Percentiles rank a stretch among this genome's conserved stretches.
Evolutionary conservation across 2,888 invertebrate genomes (phyloP).

Genomic region (Eupeodes luniger): DNA sequence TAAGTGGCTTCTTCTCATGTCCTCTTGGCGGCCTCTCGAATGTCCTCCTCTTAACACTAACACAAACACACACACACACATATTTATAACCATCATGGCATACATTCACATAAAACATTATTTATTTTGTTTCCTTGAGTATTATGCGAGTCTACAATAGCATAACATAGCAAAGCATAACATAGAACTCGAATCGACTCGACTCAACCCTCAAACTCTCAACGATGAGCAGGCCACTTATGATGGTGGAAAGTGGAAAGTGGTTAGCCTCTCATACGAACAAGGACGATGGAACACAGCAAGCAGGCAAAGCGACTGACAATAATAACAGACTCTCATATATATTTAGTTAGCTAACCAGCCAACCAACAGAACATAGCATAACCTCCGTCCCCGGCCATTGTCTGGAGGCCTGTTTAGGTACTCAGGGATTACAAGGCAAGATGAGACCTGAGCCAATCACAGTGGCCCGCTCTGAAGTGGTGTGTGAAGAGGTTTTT

Average conservation of each 20-base stretch:
- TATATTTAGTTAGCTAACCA: constrained; percentile 26
- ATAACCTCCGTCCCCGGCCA: constrained; percentile 67
- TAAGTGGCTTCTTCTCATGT: constrained; percentile 84
- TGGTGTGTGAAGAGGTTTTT: constrained; percentile 74
- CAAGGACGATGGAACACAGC: constrained; percentile 57
- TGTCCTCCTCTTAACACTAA: constrained; percentile 75
- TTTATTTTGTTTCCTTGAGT: constrained; percentile 66
- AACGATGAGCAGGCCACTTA: constrained; percentile 61
- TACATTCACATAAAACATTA: constrained; percentile 60
- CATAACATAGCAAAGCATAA: constrained; percentile 38
- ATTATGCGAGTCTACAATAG: constrained; percentile 53
- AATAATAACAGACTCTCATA: constrained; percentile 36
- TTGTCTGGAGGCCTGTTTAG: constrained; percentile 63
- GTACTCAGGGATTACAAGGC: constrained; percentile 71
- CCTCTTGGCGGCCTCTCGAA: constrained; percentile 79
- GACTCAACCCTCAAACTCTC: constrained; percentile 53
- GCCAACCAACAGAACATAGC: constrained; percentile 57
- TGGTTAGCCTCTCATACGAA: constrained; percentile 71
- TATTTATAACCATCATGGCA: background rate
- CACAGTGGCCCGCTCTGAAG: constrained; percentile 56
- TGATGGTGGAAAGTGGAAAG: constrained; percentile 52
- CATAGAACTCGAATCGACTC: constrained; percentile 45
- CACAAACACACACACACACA: constrained; percentile 42
- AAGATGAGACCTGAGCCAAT: constrained; percentile 71
- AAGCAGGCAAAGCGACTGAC: constrained; percentile 4